Conservation (phyloP, 2,797 vertebrate genomes). For the Trachops cirrhosus region DNA sequence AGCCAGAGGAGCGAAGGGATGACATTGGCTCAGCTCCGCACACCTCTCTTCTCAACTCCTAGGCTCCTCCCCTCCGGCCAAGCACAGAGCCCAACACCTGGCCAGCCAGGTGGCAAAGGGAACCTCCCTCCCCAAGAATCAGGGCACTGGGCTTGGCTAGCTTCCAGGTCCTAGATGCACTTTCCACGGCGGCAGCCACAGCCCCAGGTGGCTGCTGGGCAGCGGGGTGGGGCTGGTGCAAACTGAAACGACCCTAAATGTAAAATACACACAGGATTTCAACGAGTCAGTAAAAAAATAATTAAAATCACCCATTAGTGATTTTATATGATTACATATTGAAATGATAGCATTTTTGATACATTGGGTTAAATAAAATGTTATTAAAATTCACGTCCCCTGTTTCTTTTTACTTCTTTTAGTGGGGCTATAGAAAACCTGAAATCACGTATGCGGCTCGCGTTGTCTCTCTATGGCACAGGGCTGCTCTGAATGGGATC, state of each 20-base stretch:
- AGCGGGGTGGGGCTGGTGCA: not conserved
- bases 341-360: not conserved
- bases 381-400: not conserved
- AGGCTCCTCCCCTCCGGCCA: not conserved
- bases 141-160: not conserved
- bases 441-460: rapidly evolving
- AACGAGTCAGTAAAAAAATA: not conserved
- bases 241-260: rapidly evolving
- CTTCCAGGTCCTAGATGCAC: not conserved
- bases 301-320: not conserved
- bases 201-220: not conserved
- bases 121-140: not conserved
- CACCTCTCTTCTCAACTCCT: not conserved
- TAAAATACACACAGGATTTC: not conserved
- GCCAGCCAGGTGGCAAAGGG: too few relatives aligned
- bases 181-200: rapidly evolving
- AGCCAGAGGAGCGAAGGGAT: not conserved
- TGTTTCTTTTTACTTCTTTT: not conserved
- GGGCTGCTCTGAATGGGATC: not conserved
- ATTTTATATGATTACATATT: not conserved
- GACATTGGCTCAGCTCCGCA: not conserved
- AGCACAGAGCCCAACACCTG: not conserved
- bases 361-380: not conserved
- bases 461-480: rapidly evolving
- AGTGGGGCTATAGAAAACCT: not conserved